Conservation (phyloP, 2,888 invertebrate species). For the Cryptus viduatorius region DNA sequence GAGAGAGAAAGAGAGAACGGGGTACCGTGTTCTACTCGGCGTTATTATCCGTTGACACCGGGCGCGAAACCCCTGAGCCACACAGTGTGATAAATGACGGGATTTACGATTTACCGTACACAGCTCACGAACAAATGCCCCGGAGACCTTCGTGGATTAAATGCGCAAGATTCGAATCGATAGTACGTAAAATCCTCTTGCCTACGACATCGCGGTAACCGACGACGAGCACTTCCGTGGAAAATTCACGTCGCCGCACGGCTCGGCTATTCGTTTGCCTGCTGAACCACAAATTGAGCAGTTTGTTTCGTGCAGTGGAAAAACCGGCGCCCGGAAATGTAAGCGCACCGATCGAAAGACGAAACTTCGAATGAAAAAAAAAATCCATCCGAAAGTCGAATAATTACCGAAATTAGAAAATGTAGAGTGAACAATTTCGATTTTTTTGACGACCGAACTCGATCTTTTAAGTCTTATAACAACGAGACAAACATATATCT, state of each 20-base stretch:
- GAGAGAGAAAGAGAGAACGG: constrained; percentile 37
- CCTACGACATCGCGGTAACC: neutral
- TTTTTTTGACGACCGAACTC: neutral
- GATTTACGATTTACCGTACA: constrained; percentile 71
- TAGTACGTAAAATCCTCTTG: constrained; percentile 20
- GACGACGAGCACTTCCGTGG: constrained; percentile 7
- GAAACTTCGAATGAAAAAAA: constrained; percentile 42
- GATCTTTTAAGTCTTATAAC: neutral
- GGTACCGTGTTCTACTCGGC: constrained; percentile 12
- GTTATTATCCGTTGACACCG: constrained; percentile 60
- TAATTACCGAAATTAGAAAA: neutral
- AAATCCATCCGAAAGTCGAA: neutral
- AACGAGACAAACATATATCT: neutral
- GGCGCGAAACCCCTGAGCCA: neutral
- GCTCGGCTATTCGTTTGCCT: constrained; percentile 78
- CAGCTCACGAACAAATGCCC: constrained; percentile 56
- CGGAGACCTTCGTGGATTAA: constrained; percentile 37
- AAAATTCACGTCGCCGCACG: constrained; percentile 72
- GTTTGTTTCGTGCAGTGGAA: constrained; percentile 77
- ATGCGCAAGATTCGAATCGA: constrained; percentile 51
- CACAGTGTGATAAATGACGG: constrained; percentile 74
- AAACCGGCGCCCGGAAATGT: constrained; percentile 42
- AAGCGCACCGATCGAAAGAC: constrained; percentile 60
- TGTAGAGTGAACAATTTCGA: neutral
- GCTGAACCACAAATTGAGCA: constrained; percentile 81